Evolutionary conservation across 2,888 invertebrate genomes (phyloP).

Genomic region (Plebejus argus): DNA sequence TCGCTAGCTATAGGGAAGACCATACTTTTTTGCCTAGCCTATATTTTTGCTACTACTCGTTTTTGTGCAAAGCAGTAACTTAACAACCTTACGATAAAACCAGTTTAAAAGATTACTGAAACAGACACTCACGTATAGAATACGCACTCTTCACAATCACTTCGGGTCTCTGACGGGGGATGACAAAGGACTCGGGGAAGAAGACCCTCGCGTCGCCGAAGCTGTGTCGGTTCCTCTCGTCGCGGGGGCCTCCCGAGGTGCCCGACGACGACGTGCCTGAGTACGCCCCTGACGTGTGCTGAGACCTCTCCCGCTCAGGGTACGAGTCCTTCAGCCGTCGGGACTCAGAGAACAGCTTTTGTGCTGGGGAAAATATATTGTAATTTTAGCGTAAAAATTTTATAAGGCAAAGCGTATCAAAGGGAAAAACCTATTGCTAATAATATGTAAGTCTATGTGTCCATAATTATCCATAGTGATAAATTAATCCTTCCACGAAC

Average conservation of each 20-base stretch:
- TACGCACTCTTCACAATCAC: constrained; percentile 63
- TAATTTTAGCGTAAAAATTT: background rate
- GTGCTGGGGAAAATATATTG: constrained; percentile 56
- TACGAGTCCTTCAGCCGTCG: constrained; percentile 64
- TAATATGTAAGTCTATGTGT: no score
- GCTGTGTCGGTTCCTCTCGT: constrained; percentile 63
- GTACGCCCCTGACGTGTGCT: constrained; percentile 67
- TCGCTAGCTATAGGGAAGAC: no score
- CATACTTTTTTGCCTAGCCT: no score
- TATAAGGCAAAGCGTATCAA: no score
- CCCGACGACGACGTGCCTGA: constrained; percentile 75
- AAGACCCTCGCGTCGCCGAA: constrained; percentile 74
- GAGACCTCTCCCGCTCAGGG: constrained; percentile 64
- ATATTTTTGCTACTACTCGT: no score
- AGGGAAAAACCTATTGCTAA: no score
- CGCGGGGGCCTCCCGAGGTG: constrained; percentile 71
- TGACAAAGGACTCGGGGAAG: constrained; percentile 76
- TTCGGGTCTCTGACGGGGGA: constrained; percentile 70
- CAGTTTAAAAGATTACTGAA: no score
- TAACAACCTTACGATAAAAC: no score
- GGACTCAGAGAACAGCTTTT: constrained; percentile 66
- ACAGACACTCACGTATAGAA: constrained; percentile 67
- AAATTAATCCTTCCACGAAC: background rate
- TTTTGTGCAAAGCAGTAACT: no score
- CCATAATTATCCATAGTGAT: background rate